phyloP scores from a whole-genome alignment of 1,140 invertebrate genomes.

The Delia radicum region DNA sequence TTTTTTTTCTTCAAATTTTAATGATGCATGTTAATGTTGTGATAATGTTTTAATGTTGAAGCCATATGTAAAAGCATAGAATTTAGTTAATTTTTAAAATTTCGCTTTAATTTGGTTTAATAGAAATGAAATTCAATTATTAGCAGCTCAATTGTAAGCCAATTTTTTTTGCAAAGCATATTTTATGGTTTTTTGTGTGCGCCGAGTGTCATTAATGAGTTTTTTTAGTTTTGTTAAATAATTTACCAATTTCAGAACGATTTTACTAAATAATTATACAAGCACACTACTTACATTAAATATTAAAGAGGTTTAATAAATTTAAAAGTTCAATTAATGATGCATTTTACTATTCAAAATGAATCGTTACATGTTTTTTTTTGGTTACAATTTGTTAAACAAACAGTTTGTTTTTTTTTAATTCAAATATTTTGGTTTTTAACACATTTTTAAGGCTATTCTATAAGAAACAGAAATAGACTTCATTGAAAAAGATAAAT shows the following conservation, averaged over 20 bases:
- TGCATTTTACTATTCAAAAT: conserved; percentile 25
- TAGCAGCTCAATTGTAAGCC: background rate
- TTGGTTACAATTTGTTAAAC: too few relatives aligned
- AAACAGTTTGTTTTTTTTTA: too few relatives aligned
- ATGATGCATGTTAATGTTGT: background rate
- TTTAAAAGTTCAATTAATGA: conserved; percentile 2
- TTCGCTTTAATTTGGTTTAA: background rate
- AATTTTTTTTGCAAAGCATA: background rate
- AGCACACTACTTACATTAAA: background rate
- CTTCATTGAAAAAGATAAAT: too few relatives aligned
- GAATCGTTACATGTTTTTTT: background rate
- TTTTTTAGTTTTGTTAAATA: background rate
- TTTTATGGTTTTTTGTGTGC: background rate
- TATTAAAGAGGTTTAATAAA: background rate
- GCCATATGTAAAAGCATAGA: background rate
- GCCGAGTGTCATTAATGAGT: conserved; percentile 1
- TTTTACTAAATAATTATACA: background rate
- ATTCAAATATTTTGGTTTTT: too few relatives aligned
- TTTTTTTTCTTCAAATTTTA: too few relatives aligned
- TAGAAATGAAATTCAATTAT: background rate
- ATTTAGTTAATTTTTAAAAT: background rate
- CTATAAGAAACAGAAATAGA: too few relatives aligned
- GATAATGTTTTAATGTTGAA: background rate
- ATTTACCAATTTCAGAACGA: conserved; percentile 23
- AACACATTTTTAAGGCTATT: too few relatives aligned